Evolutionary conservation across 2,888 invertebrate genomes (phyloP).

Genomic region (Plagodis dolabraria): DNA sequence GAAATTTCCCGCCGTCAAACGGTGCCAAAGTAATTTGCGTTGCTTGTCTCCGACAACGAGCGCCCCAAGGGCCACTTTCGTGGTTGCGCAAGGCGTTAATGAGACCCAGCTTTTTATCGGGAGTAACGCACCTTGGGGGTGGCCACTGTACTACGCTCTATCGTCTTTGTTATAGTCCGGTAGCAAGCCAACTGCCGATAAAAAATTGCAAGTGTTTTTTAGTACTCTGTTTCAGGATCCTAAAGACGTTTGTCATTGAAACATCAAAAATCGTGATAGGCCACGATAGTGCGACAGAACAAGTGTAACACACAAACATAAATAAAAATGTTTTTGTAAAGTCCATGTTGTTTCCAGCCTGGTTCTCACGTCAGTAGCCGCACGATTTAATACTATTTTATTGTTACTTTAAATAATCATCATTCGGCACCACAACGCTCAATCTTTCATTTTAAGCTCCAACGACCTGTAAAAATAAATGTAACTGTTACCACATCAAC

Average conservation of each 20-base stretch:
- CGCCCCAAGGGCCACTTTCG: conserved; percentile 83
- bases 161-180: conserved; percentile 21
- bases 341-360: neutral
- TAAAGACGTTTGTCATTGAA: too few species aligned
- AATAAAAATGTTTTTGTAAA: too few species aligned
- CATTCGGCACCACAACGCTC: conserved; percentile 32
- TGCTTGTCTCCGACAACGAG: conserved; percentile 80
- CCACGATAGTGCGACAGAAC: too few species aligned
- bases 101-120: conserved; percentile 72
- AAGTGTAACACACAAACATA: too few species aligned
- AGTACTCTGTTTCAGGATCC: too few species aligned
- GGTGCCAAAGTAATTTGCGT: conserved; percentile 85
- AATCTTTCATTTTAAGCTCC: conserved; percentile 36
- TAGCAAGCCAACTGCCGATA: neutral
- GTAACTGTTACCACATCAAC: conserved; percentile 33
- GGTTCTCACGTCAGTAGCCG: conserved; percentile 39
- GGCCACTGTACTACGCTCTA: conserved; percentile 21
- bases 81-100: conserved; percentile 82
- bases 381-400: conserved; percentile 33
- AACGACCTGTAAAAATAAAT: conserved; percentile 40
- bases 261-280: too few species aligned
- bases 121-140: conserved; percentile 64
- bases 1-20: conserved; percentile 85
- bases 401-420: conserved; percentile 33
- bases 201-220: too few species aligned